Percentiles rank a stretch among this genome's conserved stretches.
Evolutionary conservation across 2,888 invertebrate genomes (phyloP).

Genomic region (Arrhopalites spinosus): DNA sequence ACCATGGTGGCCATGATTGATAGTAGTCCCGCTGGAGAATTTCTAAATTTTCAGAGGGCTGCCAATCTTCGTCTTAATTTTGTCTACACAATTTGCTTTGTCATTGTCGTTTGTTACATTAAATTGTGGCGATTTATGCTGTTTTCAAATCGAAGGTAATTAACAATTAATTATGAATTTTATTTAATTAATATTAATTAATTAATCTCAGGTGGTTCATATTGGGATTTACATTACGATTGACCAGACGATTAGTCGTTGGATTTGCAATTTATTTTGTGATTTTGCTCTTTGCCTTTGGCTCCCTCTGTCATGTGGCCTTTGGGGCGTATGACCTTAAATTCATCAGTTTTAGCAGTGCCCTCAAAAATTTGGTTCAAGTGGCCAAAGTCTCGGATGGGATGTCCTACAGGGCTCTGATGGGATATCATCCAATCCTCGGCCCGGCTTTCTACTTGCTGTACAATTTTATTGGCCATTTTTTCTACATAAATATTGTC

Average conservation of each 20-base stretch:
- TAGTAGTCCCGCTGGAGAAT: neutral
- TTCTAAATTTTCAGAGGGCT: neutral
- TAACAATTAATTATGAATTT: neutral
- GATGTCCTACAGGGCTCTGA: neutral
- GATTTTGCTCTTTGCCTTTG: neutral
- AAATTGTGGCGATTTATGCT: conserved; percentile 4
- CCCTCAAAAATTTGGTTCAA: neutral
- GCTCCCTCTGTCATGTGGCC: neutral
- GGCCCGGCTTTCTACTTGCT: neutral
- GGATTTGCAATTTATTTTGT: neutral
- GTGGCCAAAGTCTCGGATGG: neutral
- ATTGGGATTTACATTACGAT: neutral
- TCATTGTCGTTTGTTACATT: conserved; percentile 1
- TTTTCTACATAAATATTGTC: neutral
- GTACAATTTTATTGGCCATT: neutral
- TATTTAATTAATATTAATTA: neutral
- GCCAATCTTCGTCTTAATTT: neutral
- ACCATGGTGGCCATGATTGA: neutral
- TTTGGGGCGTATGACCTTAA: neutral
- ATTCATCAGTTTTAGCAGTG: neutral
- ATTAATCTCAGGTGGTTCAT: neutral
- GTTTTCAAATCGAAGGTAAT: neutral
- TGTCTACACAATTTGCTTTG: neutral
- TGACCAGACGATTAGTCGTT: neutral
- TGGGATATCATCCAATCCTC: neutral